Base-by-base conservation (phyloP, 2,888 invertebrate genomes). In the Amphipyra berbera region DNA sequence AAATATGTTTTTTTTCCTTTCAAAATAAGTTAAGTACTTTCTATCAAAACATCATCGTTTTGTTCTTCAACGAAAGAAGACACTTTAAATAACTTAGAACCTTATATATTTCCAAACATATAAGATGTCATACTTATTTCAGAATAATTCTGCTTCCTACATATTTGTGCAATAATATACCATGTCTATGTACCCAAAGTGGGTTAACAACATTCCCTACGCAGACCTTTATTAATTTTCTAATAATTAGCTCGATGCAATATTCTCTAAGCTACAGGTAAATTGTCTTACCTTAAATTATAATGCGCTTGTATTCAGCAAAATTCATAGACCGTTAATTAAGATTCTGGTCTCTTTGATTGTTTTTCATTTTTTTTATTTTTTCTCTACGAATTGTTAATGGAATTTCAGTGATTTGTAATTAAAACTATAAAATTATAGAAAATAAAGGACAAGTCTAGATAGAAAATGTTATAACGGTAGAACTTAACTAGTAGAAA, bases 191-290 rank as follows among this genome's bases (percentile, higher is more conserved):
- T 56, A 30, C 40, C 40, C 38, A 47, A 75, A 68, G 61, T 81
- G 45, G 81, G 78, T 59, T 57, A 75, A 67, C 75, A 59, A 45
- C 78, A 78, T 78, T 78, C 71, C 64, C 56, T 61, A 6, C 21
- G 47, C 41, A 63, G 48, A 55, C 62, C 58, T 72, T 72, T 69
- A 81, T 78, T 78, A 78, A 80, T 78, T 78, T 75, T 68, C 72
- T 50, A 52, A 64, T 78, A 78, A 78, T 81, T 78, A 78, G 68
- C 58, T 48, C 50, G 44, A 65, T 58, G 64, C 38, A 64, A 75
- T 67, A 63, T 62, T 68, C 42, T 60, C 52, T 37, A 13, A 49
- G 58, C 41, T n/a, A 40, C 52, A 41, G 50, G 53, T 65, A 75
- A 68, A 75, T 67, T 68, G 61, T 64, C 35, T 70, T 41, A 15